These are phyloP conservation scores for Autographa pulchrina DNA, from an alignment of 2,888 invertebrate genomes.

Conservation along the genomic window DNA sequence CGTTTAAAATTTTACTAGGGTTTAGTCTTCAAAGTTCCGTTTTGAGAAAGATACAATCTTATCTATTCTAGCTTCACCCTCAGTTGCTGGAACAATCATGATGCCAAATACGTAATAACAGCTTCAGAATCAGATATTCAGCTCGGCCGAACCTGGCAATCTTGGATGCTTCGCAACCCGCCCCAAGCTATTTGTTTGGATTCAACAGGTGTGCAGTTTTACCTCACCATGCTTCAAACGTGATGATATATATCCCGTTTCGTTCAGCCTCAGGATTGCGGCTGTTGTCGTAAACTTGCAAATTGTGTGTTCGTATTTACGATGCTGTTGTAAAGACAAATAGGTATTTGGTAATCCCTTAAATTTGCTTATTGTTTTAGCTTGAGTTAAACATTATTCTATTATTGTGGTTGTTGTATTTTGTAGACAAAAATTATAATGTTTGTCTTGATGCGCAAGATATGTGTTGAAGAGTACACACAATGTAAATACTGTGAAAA, in stretches of 20 bases:
- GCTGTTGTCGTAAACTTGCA: conserved; percentile 47
- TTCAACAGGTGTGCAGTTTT: conserved; percentile 49
- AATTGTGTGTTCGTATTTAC: conserved; percentile 43
- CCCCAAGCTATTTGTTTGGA: conserved; percentile 43
- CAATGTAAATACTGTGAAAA: too few relatives aligned
- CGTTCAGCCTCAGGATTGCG: conserved; percentile 37
- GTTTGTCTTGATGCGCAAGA: too few relatives aligned
- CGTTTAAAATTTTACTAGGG: too few relatives aligned
- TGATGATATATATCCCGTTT: conserved; percentile 48
- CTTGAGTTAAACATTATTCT: not conserved
- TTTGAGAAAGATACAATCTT: not conserved
- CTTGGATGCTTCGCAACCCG: conserved; percentile 45
- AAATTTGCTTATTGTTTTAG: conserved; percentile 3
- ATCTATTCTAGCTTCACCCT: not conserved
- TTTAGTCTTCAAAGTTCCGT: not conserved
- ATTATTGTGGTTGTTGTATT: not conserved
- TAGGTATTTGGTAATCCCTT: conserved; percentile 7
- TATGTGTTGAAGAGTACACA: too few relatives aligned
- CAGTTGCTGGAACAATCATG: not conserved
- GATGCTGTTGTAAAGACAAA: conserved; percentile 33
- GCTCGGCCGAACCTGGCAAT: conserved; percentile 38
- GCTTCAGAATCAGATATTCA: conserved; percentile 42
- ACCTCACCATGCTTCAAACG: conserved; percentile 36
- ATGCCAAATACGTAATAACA: not conserved
- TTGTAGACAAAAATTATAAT: too few relatives aligned